Evolutionary conservation across 2,797 vertebrate species (phyloP).

Genomic region (Sebastes jordani): DNA sequence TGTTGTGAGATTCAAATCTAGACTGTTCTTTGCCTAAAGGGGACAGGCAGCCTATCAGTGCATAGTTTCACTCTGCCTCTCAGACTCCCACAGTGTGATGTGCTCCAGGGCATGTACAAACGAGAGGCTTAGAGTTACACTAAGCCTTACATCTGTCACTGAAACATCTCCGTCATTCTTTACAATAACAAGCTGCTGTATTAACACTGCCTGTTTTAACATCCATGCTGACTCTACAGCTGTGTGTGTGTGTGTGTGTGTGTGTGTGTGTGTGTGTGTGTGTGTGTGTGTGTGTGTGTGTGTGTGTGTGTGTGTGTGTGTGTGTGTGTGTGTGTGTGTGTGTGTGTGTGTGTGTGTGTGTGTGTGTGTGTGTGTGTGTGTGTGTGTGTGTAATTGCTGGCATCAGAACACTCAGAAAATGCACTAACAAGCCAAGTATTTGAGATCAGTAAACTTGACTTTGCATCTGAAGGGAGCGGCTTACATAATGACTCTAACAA

Average conservation of each 20-base stretch:
- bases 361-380: neutral
- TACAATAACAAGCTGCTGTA: constrained; percentile 57
- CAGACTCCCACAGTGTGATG: constrained; percentile 63
- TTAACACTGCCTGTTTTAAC: constrained; percentile 30
- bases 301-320: neutral
- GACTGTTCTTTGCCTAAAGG: constrained; percentile 56
- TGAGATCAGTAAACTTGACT: neutral
- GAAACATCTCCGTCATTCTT: constrained; percentile 64
- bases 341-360: neutral
- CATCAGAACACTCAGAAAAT: constrained; percentile 11
- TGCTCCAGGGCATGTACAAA: constrained; percentile 65
- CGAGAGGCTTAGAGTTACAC: constrained; percentile 71
- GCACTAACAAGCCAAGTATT: neutral
- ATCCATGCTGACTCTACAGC: constrained; percentile 22
- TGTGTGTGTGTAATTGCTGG: neutral
- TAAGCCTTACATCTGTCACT: constrained; percentile 74
- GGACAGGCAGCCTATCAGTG: constrained; percentile 60
- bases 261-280: neutral
- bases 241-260: neutral
- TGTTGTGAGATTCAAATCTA: constrained; percentile 49
- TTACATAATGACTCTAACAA: neutral
- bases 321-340: neutral
- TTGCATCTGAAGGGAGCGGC: neutral
- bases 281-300: neutral
- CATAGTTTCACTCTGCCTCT: constrained; percentile 69